Conservation (phyloP, 2,797 vertebrate species). For the Pangasius krempfi region DNA sequence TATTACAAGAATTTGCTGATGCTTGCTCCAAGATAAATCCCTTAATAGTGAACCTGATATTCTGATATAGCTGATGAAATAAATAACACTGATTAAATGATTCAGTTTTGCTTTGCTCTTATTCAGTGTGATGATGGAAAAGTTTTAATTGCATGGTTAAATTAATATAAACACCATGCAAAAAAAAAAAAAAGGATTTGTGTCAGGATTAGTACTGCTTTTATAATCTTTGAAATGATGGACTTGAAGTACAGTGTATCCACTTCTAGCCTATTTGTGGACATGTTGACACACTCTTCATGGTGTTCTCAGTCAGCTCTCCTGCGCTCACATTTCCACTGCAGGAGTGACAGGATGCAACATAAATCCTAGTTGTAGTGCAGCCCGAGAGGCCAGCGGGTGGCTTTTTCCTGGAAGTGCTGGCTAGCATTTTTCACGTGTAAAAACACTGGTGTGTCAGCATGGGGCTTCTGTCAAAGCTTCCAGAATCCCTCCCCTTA, state of each 20-base stretch:
- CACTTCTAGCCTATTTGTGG: constrained; percentile 28
- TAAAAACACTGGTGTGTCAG: constrained; percentile 36
- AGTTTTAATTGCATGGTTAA: not conserved
- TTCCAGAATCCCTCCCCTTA: constrained; percentile 2
- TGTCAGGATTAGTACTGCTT: not conserved
- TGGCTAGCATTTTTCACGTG: constrained; percentile 41
- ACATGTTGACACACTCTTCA: not conserved
- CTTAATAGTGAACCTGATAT: not conserved
- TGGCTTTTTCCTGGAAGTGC: constrained; percentile 56
- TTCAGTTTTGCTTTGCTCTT: not conserved
- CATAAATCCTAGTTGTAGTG: constrained; percentile 43
- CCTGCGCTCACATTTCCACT: constrained; percentile 33
- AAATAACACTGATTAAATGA: not conserved
- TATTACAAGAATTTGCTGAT: not conserved
- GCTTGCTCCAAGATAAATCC: not conserved
- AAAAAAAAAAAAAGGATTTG: not conserved
- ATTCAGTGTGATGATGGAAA: not conserved
- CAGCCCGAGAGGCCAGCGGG: constrained; percentile 29
- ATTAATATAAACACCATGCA: not conserved
- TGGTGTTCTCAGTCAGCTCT: constrained; percentile 29
- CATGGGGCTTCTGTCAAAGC: constrained; percentile 29
- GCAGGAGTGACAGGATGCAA: constrained; percentile 52
- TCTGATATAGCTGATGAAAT: not conserved
- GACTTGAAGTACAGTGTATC: not conserved
- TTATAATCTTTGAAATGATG: not conserved